Conservation (phyloP, 2,888 invertebrate species). For the Chrysopilus asiliformis region DNA sequence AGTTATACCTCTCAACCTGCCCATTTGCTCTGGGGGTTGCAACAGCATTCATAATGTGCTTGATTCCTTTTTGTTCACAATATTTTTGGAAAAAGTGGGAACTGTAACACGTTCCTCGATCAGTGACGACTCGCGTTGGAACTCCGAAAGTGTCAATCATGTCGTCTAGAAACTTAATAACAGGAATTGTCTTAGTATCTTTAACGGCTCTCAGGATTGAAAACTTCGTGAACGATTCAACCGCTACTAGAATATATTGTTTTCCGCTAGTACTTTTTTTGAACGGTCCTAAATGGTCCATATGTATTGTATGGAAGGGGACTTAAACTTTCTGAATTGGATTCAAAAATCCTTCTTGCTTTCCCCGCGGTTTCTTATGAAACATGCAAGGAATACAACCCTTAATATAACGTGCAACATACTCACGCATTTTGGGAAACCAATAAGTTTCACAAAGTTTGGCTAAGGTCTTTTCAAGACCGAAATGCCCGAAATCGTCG, state of each 20-base stretch:
- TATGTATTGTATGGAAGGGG: constrained; percentile 31
- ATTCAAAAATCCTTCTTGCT: too few species aligned
- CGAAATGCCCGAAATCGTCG: constrained; percentile 1
- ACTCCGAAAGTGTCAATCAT: constrained; percentile 14
- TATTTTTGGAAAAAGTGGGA: neutral
- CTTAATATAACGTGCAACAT: constrained; percentile 12
- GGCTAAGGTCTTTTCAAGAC: constrained; percentile 4
- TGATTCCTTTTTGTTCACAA: neutral
- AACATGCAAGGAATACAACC: too few species aligned
- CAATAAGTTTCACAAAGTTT: constrained; percentile 10
- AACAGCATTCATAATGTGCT: neutral
- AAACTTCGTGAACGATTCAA: constrained; percentile 30
- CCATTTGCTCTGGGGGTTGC: too few species aligned
- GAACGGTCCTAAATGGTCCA: constrained; percentile 35
- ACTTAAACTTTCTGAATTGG: constrained; percentile 19
- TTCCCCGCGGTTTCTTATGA: too few species aligned
- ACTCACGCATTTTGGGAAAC: constrained; percentile 7
- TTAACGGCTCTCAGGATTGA: constrained; percentile 22
- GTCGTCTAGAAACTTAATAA: too few species aligned
- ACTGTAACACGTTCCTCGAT: neutral
- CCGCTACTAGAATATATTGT: constrained; percentile 23
- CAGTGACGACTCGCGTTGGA: neutral
- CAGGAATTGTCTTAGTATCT: too few species aligned
- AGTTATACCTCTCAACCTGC: constrained; percentile 17
- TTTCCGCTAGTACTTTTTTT: constrained; percentile 22